These are phyloP conservation scores for Polydrusus tereticollis DNA, from an alignment of 2,888 invertebrate genomes.

Conservation along the genomic window DNA sequence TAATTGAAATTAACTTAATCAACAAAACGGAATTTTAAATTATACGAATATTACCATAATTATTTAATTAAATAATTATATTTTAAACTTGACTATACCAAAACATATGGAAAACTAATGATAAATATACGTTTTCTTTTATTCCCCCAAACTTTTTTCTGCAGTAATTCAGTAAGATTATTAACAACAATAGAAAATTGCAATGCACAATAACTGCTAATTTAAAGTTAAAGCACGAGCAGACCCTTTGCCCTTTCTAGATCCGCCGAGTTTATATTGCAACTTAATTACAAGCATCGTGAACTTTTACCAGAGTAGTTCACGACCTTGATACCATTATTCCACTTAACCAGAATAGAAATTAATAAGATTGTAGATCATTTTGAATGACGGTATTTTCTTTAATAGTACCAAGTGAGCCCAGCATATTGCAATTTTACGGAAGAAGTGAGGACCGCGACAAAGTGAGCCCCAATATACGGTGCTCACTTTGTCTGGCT, in stretches of 20 bases:
- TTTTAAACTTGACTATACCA: no score
- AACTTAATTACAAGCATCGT: constrained; percentile 37
- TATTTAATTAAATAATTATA: no score
- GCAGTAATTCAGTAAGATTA: neutral
- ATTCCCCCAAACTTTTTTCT: neutral
- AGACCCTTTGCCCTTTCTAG: constrained; percentile 38
- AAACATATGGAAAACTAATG: no score
- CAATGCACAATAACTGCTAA: constrained; percentile 23
- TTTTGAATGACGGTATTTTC: neutral
- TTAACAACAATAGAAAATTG: constrained; percentile 25
- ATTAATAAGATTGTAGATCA: constrained; percentile 29
- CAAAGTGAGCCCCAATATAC: no score
- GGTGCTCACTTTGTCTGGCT: no score
- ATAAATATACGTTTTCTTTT: no score
- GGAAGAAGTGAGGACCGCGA: no score
- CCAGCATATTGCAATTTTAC: no score
- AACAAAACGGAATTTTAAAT: no score
- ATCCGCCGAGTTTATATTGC: constrained; percentile 21
- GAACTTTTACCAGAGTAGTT: constrained; percentile 30
- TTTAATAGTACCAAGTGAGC: no score
- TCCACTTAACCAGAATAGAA: constrained; percentile 28
- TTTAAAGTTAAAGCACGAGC: constrained; percentile 29
- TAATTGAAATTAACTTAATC: no score
- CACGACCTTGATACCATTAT: constrained; percentile 36
- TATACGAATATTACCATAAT: no score